Base-by-base conservation (phyloP, 2,888 invertebrate genomes). In the Trachelus tabidus region DNA sequence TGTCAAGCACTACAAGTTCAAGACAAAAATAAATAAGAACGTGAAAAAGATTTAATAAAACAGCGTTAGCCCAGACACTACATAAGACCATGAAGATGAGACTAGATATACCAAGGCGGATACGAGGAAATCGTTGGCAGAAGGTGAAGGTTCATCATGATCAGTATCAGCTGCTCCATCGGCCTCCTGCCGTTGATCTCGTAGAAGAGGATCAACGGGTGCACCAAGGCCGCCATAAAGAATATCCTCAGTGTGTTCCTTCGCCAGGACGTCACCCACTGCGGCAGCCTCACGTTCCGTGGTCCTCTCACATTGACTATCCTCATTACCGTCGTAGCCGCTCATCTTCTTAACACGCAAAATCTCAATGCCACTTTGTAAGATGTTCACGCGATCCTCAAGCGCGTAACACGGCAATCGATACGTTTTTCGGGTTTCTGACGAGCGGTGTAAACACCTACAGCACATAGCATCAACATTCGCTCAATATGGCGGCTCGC, bases 221-320 rank as follows among this genome's bases (percentile, higher is more conserved):
- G 84, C 82, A 34, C 83, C 84, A 76, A 83, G 82, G 68, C 82
- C 83, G 71, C 84, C 83, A 76, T 83, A 82, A 69, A 84, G 79
- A 35, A 84, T 82, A 76, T 86, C 83, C 69, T 86, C 83, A 79
- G 82, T 85, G 77, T 81, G 86, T 85, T 88, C 89, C 86, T 90
- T 90, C 74, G 88, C 87, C 77, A 91, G 89, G 84, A 90, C 90
- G 87, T 92, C 91, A 86, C 89, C 90, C 91, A 91, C 92, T 79
- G 81, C 84, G 85, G 84, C 85, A 79, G 84, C 85, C 85, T 85
- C 84, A 81, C 85, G 81, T 86, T 87, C 86, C 81, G 83, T 89
- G 76, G 79, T 85, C 79, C 81, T 86, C 82, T 87, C 86, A 80
- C 86, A 85, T 80, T 84, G 86, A 77, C 81, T 83, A 77, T 76